Percentiles rank a stretch among this genome's conserved stretches.
phyloP scores from a whole-genome alignment of 2,113 vertebrate genomes.

The Hydrochoerus hydrochaeris region DNA sequence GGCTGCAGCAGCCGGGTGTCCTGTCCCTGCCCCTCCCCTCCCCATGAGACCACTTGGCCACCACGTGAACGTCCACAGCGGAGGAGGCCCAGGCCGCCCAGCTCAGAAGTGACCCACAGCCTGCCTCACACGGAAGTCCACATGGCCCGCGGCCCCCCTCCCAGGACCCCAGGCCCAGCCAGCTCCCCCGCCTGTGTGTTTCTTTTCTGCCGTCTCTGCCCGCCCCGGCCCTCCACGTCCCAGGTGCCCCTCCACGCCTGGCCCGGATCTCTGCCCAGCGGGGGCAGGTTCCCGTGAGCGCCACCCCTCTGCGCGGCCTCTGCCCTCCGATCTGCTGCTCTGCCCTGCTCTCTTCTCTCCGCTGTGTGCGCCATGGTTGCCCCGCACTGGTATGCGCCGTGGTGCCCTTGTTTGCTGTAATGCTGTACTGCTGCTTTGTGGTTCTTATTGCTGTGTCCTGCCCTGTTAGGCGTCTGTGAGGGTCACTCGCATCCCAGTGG shows the following conservation, averaged over 20 bases:
- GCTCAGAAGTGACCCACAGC: not conserved
- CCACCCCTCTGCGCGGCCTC: not conserved
- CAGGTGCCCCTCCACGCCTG: too few relatives aligned
- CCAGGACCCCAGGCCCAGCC: fast-evolving
- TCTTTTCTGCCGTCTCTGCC: not conserved
- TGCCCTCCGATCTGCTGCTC: fast-evolving
- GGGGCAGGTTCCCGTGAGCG: fast-evolving
- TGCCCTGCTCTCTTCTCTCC: not conserved
- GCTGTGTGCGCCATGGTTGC: fast-evolving
- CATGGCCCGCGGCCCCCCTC: too few relatives aligned
- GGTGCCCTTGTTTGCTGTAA: not conserved
- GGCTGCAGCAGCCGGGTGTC: not conserved
- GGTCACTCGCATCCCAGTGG: fast-evolving
- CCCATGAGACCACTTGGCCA: not conserved
- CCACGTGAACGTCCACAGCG: not conserved
- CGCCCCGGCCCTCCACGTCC: fast-evolving
- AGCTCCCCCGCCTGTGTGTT: not conserved
- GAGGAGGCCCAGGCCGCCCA: too few relatives aligned
- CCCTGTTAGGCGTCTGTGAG: not conserved
- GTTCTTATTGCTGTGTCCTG: not conserved
- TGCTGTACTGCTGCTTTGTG: not conserved
- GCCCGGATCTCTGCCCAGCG: not conserved
- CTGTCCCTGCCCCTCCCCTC: not conserved
- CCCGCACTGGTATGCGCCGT: not conserved
- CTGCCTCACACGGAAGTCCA: not conserved